Evolutionary conservation across 2,888 invertebrate genomes (phyloP), one percentile per base, ranked within the genome.

Genomic region (Campoplex nolae): DNA sequence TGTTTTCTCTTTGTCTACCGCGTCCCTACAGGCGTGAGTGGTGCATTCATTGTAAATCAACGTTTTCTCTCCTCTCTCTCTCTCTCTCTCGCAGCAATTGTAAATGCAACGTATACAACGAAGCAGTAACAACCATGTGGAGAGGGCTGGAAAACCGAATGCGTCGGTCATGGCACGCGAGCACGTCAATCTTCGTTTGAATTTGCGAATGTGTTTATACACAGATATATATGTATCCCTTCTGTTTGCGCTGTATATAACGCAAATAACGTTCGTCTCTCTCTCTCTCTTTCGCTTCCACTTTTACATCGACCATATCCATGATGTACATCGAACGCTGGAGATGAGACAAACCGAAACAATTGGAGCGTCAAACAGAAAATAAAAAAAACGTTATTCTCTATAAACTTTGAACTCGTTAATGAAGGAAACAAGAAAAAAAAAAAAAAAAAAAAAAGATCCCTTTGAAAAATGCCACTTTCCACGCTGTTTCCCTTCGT

Each of bases 31-130:
- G n/a, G 45, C 42, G 32, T 11, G 38, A 45, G 75, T 82, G 78
- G 84, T 73, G 89, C 88, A 89, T 82, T 88, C 87, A 88, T 89
- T 89, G 89, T 88, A 89, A 90, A 90, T 91, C 89, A 91, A 85
- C 87, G 88, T 89, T 88, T 89, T 35, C 68, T 54, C 68, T 68
- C 68, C 38, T 56, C 54, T 38, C 28, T 23, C 67, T n/a, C 54
- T 75, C 75, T 56, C 67, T 54, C 2, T 42, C 45, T 7, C 35
- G 65, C 83, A 77, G 74, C 73, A 68, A 71, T 73, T 81, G 81
- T 42, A 54, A 71, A 71, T 42, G 54, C 54, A 38, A 51, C 38
- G 38, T 67, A 28, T 51, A 77, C 35, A 77, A 23, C 23, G n/a
- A 18, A 48, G 74, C 54, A 80, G 42, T 48, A 71, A 71, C 79